Conservation (phyloP, 2,797 vertebrate species). For the Netta rufina region DNA sequence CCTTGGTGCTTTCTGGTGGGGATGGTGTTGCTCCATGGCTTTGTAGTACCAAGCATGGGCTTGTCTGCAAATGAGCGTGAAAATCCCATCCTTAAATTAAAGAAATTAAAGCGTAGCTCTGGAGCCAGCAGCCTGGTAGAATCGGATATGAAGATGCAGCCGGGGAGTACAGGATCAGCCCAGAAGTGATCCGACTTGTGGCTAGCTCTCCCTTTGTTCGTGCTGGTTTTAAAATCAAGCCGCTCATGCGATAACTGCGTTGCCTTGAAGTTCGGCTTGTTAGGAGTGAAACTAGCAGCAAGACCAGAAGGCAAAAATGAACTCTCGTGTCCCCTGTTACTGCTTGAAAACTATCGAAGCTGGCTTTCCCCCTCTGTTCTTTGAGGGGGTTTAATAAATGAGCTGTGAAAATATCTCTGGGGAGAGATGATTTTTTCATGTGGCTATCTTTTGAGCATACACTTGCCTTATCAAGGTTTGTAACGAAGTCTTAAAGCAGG, state of each 20-base stretch:
- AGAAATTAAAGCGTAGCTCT: background rate
- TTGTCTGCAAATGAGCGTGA: background rate
- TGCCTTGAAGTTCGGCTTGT: background rate
- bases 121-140: background rate
- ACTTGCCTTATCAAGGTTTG: background rate
- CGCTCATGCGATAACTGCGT: background rate
- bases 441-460: background rate
- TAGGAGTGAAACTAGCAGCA: background rate
- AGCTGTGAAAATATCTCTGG: conserved; percentile 6
- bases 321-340: background rate
- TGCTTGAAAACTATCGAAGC: background rate
- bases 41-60: background rate
- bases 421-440: background rate
- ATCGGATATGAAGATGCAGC: background rate
- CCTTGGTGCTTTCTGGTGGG: background rate
- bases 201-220: background rate
- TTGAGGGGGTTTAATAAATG: background rate
- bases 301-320: conserved; percentile 5
- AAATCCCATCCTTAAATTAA: background rate
- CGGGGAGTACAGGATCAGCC: background rate
- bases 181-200: background rate
- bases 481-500: background rate
- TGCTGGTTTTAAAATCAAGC: background rate
- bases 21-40: background rate
- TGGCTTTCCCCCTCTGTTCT: background rate